Base-by-base conservation (phyloP, 1,140 invertebrate species). In the Calephelis nemesis region DNA sequence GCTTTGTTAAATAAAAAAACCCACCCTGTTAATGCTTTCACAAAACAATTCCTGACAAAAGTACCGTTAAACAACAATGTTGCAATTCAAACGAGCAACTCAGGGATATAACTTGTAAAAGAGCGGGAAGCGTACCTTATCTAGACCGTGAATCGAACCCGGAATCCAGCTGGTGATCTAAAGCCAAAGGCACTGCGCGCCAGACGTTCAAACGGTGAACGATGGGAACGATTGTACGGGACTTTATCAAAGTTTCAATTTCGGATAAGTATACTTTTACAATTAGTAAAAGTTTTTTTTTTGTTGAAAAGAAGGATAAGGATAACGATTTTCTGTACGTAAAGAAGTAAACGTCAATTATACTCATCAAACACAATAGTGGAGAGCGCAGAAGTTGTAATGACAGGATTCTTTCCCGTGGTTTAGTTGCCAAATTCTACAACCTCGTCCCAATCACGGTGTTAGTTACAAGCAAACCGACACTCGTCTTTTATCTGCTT, bases 71-170 rank as follows among this genome's bases (percentile, higher is more conserved):
- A 60, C 50, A 40, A 66, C 50, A 66, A 42, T 40, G 52, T 45
- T 42, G 52, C 39, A 54, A 66, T 66, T 12, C 13, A 13, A 62
- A 63, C 64, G 60, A 66, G 58, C 48, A 54, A 63, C 62, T 65
- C 69, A 68, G 73, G 69, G 65, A 70, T 73, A 73, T 67, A 74
- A 74, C 49, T 71, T 68, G 68, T 68, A 72, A 62, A 39, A 47
- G 74, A 67, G 65, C 65, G 65, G 64, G 69, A 67, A 67, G 69
- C 69, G 52, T 63, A 63, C 54, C 71, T 75, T 74, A 75, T 75
- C 74, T 68, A 47, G 47, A 52, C 71, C 71, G 69, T 73, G 74
- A 70, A 75, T 75, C 74, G 74, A 75, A 73, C 74, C 71, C 68
- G 74, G 74, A 75, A 74, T 62, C 65, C 42, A 60, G n/a, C 58